Conservation (phyloP, 2,797 vertebrate genomes). For the Neosalanx taihuensis region DNA sequence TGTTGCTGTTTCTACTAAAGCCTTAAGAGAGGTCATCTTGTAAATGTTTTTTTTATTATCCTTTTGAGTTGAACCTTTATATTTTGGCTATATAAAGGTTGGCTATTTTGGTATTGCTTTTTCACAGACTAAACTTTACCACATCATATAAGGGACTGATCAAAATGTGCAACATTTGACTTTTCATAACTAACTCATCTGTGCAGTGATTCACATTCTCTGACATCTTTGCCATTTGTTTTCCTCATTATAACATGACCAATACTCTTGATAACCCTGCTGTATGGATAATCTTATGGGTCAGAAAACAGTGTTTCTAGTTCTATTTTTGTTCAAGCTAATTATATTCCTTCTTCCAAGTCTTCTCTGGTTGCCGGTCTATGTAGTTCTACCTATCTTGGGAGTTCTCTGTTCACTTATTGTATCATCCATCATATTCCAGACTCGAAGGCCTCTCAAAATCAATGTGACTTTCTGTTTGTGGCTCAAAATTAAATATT, state of each 20-base stretch:
- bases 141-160: conserved; percentile 39
- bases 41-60: conserved; percentile 27
- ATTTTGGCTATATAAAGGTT: conserved; percentile 17
- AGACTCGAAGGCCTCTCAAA: conserved; percentile 3
- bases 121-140: conserved; percentile 34
- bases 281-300: conserved; percentile 26
- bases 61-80: background rate
- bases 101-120: conserved; percentile 24
- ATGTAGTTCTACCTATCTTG: conserved; percentile 11
- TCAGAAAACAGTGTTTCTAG: background rate
- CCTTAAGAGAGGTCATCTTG: conserved; percentile 8
- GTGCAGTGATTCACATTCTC: background rate
- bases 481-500: conserved; percentile 1
- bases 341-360: conserved; percentile 12
- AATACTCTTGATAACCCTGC: conserved; percentile 36
- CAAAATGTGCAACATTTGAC: background rate
- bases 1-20: background rate
- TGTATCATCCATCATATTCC: background rate
- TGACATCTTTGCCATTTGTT: background rate
- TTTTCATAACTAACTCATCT: background rate
- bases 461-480: background rate
- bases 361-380: conserved; percentile 31
- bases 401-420: background rate
- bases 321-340: conserved; percentile 1
- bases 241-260: background rate